Conservation (phyloP, 2,113 vertebrate species). For the Tupaia chinensis region DNA sequence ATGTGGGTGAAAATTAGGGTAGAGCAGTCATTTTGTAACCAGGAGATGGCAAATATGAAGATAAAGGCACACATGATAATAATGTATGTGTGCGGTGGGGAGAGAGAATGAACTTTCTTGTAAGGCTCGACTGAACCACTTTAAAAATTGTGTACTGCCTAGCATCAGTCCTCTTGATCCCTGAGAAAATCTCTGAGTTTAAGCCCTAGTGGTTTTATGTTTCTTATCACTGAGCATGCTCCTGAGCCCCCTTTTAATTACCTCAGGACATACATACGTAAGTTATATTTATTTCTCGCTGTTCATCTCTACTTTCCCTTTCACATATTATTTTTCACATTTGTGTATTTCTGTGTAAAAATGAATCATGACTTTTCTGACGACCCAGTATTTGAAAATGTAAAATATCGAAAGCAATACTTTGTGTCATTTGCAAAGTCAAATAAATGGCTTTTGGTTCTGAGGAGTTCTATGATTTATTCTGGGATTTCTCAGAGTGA, state of each 20-base stretch:
- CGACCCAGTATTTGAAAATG: neutral
- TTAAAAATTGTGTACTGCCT: neutral
- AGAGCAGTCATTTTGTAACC: neutral
- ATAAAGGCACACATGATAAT: neutral
- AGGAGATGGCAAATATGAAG: neutral
- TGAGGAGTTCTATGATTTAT: conserved; percentile 8
- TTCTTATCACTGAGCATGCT: neutral
- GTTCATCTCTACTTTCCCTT: neutral
- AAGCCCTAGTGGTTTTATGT: conserved; percentile 15
- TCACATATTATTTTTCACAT: too few relatives aligned
- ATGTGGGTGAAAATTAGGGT: neutral
- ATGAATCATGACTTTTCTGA: too few relatives aligned
- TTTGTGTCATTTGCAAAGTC: neutral
- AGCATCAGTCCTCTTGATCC: neutral
- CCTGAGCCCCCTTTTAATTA: neutral
- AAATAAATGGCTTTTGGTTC: neutral
- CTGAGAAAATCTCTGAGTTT: neutral
- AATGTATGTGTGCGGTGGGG: neutral
- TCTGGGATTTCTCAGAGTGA: conserved; percentile 29
- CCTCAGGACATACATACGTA: neutral
- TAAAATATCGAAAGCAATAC: neutral
- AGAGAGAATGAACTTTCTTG: neutral
- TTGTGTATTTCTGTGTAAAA: too few relatives aligned
- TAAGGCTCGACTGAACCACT: neutral
- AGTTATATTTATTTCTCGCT: neutral